Base-by-base conservation (phyloP, 2,797 vertebrate species). In the Brachymystax lenok region DNA sequence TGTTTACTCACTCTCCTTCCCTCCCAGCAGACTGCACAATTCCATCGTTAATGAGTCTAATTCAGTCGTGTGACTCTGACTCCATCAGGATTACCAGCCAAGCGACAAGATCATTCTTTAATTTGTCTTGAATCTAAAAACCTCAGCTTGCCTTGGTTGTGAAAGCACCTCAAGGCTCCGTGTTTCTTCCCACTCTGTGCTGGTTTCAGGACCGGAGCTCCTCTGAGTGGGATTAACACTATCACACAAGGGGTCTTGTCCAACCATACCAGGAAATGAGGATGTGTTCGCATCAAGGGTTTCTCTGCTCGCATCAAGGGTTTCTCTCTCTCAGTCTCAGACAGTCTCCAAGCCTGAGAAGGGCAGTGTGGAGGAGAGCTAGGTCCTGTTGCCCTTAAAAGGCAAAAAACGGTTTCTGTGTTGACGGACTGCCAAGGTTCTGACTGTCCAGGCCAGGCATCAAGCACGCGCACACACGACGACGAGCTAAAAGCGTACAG, bases 371-470 rank as follows among this genome's bases (percentile, higher is more conserved):
- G 33, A 69, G 28, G 28, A 69, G 28, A 69, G 33, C 30, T 46
- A 0, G 3, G 67, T 8, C 33, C 67, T 69, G 13, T 69, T 69
- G 61, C 67, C 67, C 67, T 17, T 69, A 69, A 69, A 69, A 69
- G 67, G 67, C 30, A 17, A 69, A 69, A 69, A 16, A 17, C 33
- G 1, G 66, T 68, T 68, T 35, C 28, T 19, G 16, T 69, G 67
- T n/a, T 40, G 67, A 69, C 30, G 40, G 67, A 19, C 17, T 40
- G 67, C 67, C 67, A 69, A 69, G 30, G 67, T 33, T 19, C 28
- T 40, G 66, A 17, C 30, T 17, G 66, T 3, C 14, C 6, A 75
- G 66, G 24, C 30, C 66, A 75, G 74, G 79, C 75, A 79, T 46
- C 70, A 69, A 50, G 5, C 59, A 33, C 50, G 5, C 35, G 7